phyloP scores from a whole-genome alignment of 2,888 invertebrate genomes.

The Pandemis corylana region DNA sequence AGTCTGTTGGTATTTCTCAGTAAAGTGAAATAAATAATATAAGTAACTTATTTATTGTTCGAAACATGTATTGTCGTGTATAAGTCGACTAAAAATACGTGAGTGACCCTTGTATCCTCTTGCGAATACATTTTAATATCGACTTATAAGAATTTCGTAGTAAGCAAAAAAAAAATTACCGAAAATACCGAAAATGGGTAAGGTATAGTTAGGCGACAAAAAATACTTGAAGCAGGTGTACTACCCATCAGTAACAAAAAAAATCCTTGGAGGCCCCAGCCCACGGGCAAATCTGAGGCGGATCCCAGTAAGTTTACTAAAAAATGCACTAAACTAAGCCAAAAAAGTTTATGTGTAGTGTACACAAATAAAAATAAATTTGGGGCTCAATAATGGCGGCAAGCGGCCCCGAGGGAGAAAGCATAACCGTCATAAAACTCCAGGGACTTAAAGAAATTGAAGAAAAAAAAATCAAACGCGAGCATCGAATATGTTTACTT shows the following conservation, averaged over 20 bases:
- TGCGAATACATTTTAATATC: no score
- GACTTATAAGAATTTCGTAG: no score
- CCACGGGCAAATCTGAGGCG: not conserved
- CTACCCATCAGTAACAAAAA: not conserved
- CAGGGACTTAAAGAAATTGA: conserved; percentile 4
- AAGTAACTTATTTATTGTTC: no score
- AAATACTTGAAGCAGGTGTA: not conserved
- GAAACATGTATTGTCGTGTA: no score
- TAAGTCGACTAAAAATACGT: no score
- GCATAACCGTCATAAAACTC: conserved; percentile 16
- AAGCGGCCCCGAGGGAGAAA: conserved; percentile 16
- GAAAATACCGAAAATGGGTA: no score
- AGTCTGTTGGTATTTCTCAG: not conserved
- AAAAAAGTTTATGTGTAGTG: conserved; percentile 3
- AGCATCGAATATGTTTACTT: not conserved
- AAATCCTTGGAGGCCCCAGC: not conserved
- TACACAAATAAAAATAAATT: conserved; percentile 5
- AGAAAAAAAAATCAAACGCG: conserved; percentile 6
- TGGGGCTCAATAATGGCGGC: conserved; percentile 12
- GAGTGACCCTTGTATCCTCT: no score
- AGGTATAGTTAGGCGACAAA: not conserved
- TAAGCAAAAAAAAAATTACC: no score
- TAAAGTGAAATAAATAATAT: not conserved
- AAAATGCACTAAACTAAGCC: not conserved
- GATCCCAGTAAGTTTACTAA: not conserved